Evolutionary conservation across 2,113 vertebrate genomes (phyloP).

Genomic region (Scortum barcoo): DNA sequence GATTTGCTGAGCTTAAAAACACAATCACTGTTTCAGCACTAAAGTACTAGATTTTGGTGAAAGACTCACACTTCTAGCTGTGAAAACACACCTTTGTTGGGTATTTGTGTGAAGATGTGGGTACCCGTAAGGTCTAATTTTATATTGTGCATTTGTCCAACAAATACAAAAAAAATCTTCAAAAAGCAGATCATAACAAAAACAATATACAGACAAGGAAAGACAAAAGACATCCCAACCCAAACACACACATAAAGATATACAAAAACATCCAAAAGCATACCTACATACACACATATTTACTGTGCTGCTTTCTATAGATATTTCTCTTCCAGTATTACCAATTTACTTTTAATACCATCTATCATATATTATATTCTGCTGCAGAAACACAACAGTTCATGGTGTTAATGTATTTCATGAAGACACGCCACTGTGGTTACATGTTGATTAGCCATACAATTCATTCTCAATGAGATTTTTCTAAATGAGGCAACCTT

Average conservation of each 20-base stretch:
- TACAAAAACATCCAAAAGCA: background rate
- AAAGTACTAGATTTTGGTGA: background rate
- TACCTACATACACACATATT: background rate
- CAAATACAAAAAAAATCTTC: background rate
- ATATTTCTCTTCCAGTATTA: background rate
- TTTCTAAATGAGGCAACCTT: background rate
- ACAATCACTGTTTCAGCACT: too few relatives aligned
- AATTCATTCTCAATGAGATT: background rate
- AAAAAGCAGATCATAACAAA: background rate
- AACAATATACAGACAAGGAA: background rate
- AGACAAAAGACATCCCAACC: background rate
- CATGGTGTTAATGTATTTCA: background rate
- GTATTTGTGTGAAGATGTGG: background rate
- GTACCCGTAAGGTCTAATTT: background rate
- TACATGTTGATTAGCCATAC: background rate
- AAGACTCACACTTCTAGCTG: background rate
- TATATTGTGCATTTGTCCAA: background rate
- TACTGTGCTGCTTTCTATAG: background rate
- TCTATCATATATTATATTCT: background rate
- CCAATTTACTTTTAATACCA: background rate
- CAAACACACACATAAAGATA: background rate
- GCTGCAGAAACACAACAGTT: background rate
- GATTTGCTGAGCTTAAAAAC: constrained; percentile 4
- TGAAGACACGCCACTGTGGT: background rate
- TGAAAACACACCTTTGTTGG: background rate